Evolutionary conservation across 2,888 invertebrate genomes (phyloP), one percentile per base, ranked within the genome.

Genomic region (Hypselothyrea guttata): DNA sequence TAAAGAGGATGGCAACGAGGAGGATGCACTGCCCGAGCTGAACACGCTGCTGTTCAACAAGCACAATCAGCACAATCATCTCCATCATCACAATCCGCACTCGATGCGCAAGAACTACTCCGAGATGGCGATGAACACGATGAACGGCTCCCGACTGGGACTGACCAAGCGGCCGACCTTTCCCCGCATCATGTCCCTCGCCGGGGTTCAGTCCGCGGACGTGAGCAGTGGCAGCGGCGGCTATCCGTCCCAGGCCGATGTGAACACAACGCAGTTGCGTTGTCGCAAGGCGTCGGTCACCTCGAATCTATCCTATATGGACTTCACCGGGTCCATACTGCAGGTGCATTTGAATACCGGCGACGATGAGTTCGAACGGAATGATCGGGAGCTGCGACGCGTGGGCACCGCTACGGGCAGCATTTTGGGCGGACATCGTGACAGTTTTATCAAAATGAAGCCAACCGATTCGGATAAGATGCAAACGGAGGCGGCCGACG

Each of bases 281-380:
- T 90, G 90, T 57, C 90, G 93, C 64, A 93, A 93, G 84, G 92
- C 92, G 45, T 94, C 94, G 1, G 93, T 94, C 31, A 93, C 94
- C 73, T 94, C 94, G 12, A 94, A 93, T 85, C 92, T 94, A 70
- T 94, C 94, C 0, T 92, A 93, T 72, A 92, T 94, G 92, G 94
- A 94, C 89, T 94, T 94, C 88, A 94, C 93, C 30, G 94, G 94
- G 64, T 94, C 94, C 74, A 94, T 93, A 85, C 89, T 94, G 59
- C 94, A 94, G 84, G 90, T 94, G 56, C 94, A 94, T 87, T 90
- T 94, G 65, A 93, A 93, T 88, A 88, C 86, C 31, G 90, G 90
- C n/a, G 90, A 90, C 66, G 89, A 88, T 38, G 90, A 90, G 48
- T 87, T 89, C 52, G 90, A 90, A 67, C 81, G 81, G 38, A 87